Evolutionary conservation across 1,140 invertebrate species (phyloP), one percentile per base, ranked within the genome.

Genomic region (Scaptomyza montana): DNA sequence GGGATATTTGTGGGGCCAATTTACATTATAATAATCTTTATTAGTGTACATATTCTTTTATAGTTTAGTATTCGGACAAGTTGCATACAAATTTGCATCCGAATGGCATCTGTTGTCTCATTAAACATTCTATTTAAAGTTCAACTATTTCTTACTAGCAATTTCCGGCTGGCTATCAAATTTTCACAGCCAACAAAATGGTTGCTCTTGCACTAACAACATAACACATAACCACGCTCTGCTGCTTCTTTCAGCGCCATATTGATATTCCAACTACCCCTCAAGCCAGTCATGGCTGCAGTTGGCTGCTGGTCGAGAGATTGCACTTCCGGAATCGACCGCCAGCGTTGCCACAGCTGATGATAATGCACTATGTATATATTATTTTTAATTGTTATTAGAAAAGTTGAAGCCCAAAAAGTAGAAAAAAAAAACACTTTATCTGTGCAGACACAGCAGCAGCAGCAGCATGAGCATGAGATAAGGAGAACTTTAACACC

Each of bases 401-500:
- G 63, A 68, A 59, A 78, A 50, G 64, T 60, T 73, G 59, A 59
- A 61, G 51, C 61, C 60, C 49, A 49, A 47, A 47, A 56, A 45
- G 30, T 5, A 33, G 5, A 4, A 33, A 33, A 5, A 5, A 55
- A 73, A 67, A 73, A 56, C 54, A 60, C 63, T 69, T 57, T 72
- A 65, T 47, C 49, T 54, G 47, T 54, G 53, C 51, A 62, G 55
- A 28, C 41, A 43, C 39, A 10, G 54, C 54, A 16, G 16, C 16
- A 16, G 16, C 16, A 16, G 16, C 16, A 57, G 53, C 56, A 25
- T 1, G 1, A 36, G 30, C 43, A 41, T 13, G 39, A 74, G 82
- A 75, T 86, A 84, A 85, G 78, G 73, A 85, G 80, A 84, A 84
- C 79, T 86, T 87, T 87, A 87, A 87, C 82, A 87, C 82, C 84